Base-by-base conservation (phyloP, 2,113 vertebrate species). In the Pterocles orientalis region DNA sequence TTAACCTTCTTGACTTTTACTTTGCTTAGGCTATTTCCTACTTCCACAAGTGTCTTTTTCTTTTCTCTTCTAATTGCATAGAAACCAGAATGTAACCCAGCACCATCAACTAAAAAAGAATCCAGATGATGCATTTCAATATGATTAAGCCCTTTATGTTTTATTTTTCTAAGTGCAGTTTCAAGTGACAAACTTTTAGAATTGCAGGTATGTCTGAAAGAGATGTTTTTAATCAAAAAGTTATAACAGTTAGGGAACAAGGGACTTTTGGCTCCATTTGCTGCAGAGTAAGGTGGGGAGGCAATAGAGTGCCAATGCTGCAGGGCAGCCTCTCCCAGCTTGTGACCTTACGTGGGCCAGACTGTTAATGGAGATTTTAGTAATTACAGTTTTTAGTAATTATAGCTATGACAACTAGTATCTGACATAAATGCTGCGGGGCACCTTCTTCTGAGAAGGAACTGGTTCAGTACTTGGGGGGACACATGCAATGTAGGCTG, bases 1-100 rank as follows among this genome's bases (percentile, higher is more conserved):
- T 81, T 87, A 95, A 88, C 60, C 68, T 88, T 66, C 20, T 56
- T 81, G 79, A 93, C 47, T 92, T 95, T 62, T 82, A 86, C 43
- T n/a, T 87, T 75, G 14, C 34, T 92, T 71, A 78, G 60, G 48
- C 68, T 88, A 65, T 86, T 94, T 88, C 25, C 64, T 20, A 58
- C n/a, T 83, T 94, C 34, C 64, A 93, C 26, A 65, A 82, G 4
- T 36, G 28, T 57, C 31, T 83, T 83, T 86, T 66, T 57, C n/a
- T 62, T 81, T 83, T 88, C 39, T 71, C 9, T 86, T 92, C 14
- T 33, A 80, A 5, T 15, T 51, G 15, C 36, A 54, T 15, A 26
- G 41, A 62, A 94, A 73, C 12, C 10, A 75, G 51, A 77, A 78
- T 6, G 12, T 50, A 86, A 62, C 50, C 56, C 57, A 83, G 45